Conservation (phyloP, 2,888 invertebrate species). For the Ramazzottius varieornatus region DNA sequence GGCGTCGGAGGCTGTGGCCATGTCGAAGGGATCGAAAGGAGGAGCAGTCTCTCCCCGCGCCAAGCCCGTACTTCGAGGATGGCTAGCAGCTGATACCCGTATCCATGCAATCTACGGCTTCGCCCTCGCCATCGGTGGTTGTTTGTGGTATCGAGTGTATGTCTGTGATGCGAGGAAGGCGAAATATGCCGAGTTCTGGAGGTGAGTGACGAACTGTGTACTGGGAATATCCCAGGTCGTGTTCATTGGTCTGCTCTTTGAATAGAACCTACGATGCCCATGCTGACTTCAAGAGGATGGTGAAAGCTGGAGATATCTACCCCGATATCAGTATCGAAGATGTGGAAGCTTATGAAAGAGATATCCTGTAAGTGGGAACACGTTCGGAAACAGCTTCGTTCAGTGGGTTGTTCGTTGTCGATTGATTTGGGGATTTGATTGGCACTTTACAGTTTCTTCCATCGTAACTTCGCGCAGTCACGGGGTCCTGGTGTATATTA, state of each 20-base stretch:
- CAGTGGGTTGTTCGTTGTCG: too few relatives aligned
- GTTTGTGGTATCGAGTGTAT: neutral
- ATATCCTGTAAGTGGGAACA: neutral
- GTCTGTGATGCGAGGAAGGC: neutral
- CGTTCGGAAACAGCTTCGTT: too few relatives aligned
- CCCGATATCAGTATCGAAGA: neutral
- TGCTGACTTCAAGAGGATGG: neutral
- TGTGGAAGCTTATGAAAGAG: neutral
- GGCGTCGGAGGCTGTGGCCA: neutral
- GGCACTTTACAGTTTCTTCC: too few relatives aligned
- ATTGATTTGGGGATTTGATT: too few relatives aligned
- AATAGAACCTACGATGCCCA: neutral
- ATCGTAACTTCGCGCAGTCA: too few relatives aligned
- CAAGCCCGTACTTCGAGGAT: neutral
- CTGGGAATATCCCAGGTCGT: too few relatives aligned
- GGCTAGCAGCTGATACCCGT: neutral
- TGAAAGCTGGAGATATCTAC: neutral
- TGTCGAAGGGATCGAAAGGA: neutral
- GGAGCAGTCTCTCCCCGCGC: neutral
- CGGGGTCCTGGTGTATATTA: too few relatives aligned
- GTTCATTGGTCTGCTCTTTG: neutral
- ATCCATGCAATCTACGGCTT: neutral
- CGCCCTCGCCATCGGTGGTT: neutral
- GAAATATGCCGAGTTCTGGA: neutral
- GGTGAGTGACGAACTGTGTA: too few relatives aligned